Base-by-base conservation (phyloP, 1,140 invertebrate genomes). In the Thaumatotibia leucotreta region DNA sequence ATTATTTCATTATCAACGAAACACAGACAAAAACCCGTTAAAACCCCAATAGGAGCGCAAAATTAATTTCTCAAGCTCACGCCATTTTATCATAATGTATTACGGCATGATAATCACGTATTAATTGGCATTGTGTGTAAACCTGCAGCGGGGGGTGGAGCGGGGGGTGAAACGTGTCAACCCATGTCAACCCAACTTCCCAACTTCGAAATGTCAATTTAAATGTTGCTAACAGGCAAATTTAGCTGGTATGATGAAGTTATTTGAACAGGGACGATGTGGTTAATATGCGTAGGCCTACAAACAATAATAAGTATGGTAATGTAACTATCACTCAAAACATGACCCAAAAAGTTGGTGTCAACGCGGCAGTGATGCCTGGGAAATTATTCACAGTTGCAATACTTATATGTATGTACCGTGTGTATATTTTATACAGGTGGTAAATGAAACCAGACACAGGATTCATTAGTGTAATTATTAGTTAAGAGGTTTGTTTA, bases 161-260 rank as follows among this genome's bases (percentile, higher is more conserved):
- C 23, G 52, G 52, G 23, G 24, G 24, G 52, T 24, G 23, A 58
- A 58, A 58, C 52, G n/a, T 27, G 52, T 58, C 52, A 58, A 58
- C 52, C 52, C 52, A 58, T 58, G 52, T 58, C 52, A 58, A 14
- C 24, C 23, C 17, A 58, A 58, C 52, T 58, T 31, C 27, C 27
- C 24, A 58, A 58, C 52, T 58, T 58, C n/a, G 52, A 58, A 58
- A 58, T 58, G 52, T 58, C 52, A 58, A 58, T 58, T 58, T 58
- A 58, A 58, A 58, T 27, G 52, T 58, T 58, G 52, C 52, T 58
- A 58, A 58, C 52, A 58, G 52, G 24, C 52, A 58, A 24, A 58
- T 58, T 58, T 58, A 31, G 52, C 52, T 14, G 11, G 11, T 58
- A 58, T 20, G 52, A 58, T 58, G 24, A 58, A 58, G 52, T 58